Conservation (phyloP, 2,797 vertebrate species). For the Sitta carolinensis region DNA sequence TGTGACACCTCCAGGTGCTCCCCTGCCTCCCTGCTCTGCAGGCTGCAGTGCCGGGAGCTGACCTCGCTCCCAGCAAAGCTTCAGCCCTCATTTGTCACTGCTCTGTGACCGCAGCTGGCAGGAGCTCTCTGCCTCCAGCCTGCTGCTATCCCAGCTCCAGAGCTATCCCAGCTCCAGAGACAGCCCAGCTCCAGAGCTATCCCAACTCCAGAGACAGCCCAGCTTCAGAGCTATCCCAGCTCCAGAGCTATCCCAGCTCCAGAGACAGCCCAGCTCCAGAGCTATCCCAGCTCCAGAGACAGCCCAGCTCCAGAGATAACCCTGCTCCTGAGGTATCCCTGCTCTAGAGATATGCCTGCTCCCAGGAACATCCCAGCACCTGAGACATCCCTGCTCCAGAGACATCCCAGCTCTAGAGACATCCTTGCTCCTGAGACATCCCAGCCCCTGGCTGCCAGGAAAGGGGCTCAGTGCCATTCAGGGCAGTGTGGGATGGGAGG, state of each 20-base stretch:
- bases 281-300: background rate
- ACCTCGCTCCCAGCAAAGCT: background rate
- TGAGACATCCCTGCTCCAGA: background rate
- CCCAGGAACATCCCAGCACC: background rate
- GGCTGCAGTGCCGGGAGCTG: background rate
- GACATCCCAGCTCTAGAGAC: background rate
- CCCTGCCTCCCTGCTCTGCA: background rate
- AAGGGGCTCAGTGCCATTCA: background rate
- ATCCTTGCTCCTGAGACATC: too few relatives aligned
- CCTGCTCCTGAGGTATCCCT: accelerated
- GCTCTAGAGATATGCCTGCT: accelerated
- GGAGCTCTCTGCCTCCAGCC: background rate
- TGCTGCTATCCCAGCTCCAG: background rate
- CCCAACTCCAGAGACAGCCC: background rate
- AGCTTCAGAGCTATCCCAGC: background rate
- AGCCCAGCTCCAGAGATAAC: background rate
- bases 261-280: background rate
- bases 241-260: accelerated
- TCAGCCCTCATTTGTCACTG: background rate
- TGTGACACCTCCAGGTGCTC: background rate
- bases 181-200: too few relatives aligned
- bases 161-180: background rate
- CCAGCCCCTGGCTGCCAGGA: background rate
- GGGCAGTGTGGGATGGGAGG: background rate
- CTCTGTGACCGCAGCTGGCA: background rate